These are phyloP conservation scores for Empidonax alnorum DNA, from an alignment of 2,113 vertebrate genomes.

Conservation along the genomic window DNA sequence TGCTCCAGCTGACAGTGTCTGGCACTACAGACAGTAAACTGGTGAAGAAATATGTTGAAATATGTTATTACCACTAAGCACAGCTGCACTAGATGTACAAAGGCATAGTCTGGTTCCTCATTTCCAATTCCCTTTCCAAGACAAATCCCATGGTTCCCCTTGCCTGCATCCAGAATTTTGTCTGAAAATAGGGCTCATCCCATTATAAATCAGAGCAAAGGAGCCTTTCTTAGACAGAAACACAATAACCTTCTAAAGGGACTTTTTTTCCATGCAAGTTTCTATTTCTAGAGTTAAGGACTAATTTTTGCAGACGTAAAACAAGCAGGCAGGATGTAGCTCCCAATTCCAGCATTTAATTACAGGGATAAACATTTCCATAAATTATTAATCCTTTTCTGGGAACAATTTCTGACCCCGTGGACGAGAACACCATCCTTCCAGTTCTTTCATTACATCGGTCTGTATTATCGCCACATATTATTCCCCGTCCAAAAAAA, in stretches of 20 bases:
- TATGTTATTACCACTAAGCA: background rate
- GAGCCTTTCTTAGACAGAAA: background rate
- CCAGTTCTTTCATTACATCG: constrained; percentile 6
- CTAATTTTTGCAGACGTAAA: background rate
- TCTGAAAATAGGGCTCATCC: background rate
- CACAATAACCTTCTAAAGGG: background rate
- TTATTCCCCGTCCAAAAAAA: constrained; percentile 18
- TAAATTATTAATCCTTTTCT: constrained; percentile 48
- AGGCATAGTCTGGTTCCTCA: background rate
- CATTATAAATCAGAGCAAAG: background rate
- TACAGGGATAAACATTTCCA: constrained; percentile 29
- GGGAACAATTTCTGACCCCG: background rate
- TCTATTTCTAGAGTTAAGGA: background rate
- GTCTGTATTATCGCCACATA: background rate
- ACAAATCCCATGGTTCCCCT: background rate
- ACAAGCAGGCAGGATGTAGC: background rate
- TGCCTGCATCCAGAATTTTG: background rate
- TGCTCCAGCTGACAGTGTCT: background rate
- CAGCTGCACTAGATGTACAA: background rate
- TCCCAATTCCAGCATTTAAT: constrained; percentile 19
- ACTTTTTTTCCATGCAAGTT: background rate
- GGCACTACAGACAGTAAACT: background rate
- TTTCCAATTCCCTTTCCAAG: background rate
- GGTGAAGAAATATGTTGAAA: background rate
- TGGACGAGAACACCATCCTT: background rate